Base-by-base conservation (phyloP, 2,888 invertebrate species). In the Synergus umbraculus region DNA sequence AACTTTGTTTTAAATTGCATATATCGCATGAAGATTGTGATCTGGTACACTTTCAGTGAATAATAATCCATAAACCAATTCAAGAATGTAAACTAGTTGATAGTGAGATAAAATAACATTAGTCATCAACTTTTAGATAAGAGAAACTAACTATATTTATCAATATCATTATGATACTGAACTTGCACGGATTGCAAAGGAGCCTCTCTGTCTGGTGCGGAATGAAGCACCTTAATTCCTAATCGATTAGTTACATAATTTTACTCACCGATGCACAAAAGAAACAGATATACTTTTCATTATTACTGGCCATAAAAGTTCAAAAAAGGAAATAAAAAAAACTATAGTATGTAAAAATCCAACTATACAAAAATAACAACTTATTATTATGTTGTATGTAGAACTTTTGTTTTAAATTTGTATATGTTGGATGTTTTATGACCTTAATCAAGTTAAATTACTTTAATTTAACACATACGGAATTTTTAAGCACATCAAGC, bases 171-270 rank as follows among this genome's bases (percentile, higher is more conserved):
- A 49, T 49, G 13, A 49, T 54, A 54, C 54, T 54, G 9, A 66
- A 43, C 41, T 18, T 7, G 18, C 15, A 67, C 22, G 22, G 22
- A 29, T 44, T 44, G 15, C 8, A 66, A 0, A 46, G 22, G 1
- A 67, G 49, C 7, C 12, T 67, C 22, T 63, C 46, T 46, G 22
- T 49, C 13, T 67, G 18, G 12, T 13, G 13, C 22, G 8, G 22
- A 69, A 46, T 15, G 46, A 69, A 69, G 13, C 67, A 46, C 46
- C 46, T n/a, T 44, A 46, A 46, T 46, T 67, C n/a, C 46, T 2
- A 67, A 67, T 67, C 67, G 67, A 67, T 46, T 44, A 22, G 15
- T 29, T 46, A 69, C 46, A 44, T 44, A 67, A 67, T 46, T 22
- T 0, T 22, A 7, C 5, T 18, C 2, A 46, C 18, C 3, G 2